A percentile compares a stretch with the other conserved stretches of the same genome.
These are phyloP conservation scores for Phrynocephalus versicolor DNA, from an alignment of 2,113 vertebrate species.

Conservation along the genomic window DNA sequence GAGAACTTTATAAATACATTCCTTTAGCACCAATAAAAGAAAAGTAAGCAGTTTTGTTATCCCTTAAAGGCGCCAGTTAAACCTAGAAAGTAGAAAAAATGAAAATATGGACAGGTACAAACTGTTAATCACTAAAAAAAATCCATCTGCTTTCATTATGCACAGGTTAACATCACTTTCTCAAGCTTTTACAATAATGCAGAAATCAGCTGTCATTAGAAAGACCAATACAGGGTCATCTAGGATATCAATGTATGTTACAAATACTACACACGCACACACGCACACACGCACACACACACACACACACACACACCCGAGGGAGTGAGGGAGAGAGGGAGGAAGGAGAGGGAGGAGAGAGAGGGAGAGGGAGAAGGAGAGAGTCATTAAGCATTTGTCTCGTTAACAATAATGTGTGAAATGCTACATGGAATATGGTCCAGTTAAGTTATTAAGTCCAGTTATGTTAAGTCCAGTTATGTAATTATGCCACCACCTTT, in stretches of 20 bases:
- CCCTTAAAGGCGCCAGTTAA: background rate
- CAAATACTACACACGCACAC: background rate
- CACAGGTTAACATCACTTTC: background rate
- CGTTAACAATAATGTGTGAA: constrained; percentile 1
- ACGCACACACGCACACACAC: too few relatives aligned
- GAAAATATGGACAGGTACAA: background rate
- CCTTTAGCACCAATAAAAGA: constrained; percentile 14
- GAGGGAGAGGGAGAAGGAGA: too few relatives aligned
- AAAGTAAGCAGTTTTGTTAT: constrained; percentile 15
- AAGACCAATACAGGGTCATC: background rate
- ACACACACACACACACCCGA: too few relatives aligned
- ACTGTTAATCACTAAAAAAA: background rate
- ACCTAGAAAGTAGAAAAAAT: background rate
- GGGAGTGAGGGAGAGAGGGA: too few relatives aligned
- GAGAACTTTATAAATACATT: constrained; percentile 1
- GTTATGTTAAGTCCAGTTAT: background rate
- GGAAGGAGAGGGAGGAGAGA: too few relatives aligned
- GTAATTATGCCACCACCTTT: background rate
- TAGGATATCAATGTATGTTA: background rate
- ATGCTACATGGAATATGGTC: background rate
- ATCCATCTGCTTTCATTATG: background rate
- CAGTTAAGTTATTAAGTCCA: background rate
- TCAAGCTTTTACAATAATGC: background rate
- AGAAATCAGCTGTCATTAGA: background rate
- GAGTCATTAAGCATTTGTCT: background rate